Base-by-base conservation (phyloP, 2,797 vertebrate species). In the Poecilia gillii region DNA sequence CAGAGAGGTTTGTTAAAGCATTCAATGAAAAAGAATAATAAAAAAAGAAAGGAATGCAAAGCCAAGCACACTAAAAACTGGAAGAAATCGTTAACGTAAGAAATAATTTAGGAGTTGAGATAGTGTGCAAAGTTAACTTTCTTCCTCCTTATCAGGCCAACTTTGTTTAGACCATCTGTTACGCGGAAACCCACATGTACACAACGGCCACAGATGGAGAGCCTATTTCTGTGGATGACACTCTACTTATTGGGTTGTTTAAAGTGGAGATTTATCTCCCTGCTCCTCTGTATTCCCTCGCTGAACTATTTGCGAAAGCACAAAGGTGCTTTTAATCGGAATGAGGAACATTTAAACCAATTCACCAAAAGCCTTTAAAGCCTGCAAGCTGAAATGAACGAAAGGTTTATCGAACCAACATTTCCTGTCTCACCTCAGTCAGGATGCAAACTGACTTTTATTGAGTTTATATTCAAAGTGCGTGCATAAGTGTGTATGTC, bases 141-240 rank as follows among this genome's bases (percentile, higher is more conserved):
- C 82, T 84, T 87, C 55, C 25, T 78, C 57, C 83, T 83, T 84
- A 89, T 87, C 73, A 36, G 43, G 72, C 71, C 73, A 62, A 28
- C 81, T 73, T 76, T 81, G 51, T 20, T 77, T 45, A 3, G 70
- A 75, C 62, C 80, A 85, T 90, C 83, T 80, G 75, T 85, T 85
- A 74, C 49, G 75, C 20, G 23, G 68, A 62, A 80, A 78, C 70
- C 62, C 75, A 80, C 75, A 73, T 79, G 78, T 66, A 51, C 25
- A 79, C 82, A 84, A 13, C 66, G 73, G 74, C 64, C 68, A 72
- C 9, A 49, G 85, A 84, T 6, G 5, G 33, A 75, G 72, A 81
- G 74, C 33, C 77, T 6, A 53, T 81, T 82, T 72, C 83, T 87
- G 83, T 78, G 49, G 73, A 77, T 79, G 78, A 72, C 1, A 7